phyloP scores from a whole-genome alignment of 2,888 invertebrate genomes.

The Agrotis exclamationis region DNA sequence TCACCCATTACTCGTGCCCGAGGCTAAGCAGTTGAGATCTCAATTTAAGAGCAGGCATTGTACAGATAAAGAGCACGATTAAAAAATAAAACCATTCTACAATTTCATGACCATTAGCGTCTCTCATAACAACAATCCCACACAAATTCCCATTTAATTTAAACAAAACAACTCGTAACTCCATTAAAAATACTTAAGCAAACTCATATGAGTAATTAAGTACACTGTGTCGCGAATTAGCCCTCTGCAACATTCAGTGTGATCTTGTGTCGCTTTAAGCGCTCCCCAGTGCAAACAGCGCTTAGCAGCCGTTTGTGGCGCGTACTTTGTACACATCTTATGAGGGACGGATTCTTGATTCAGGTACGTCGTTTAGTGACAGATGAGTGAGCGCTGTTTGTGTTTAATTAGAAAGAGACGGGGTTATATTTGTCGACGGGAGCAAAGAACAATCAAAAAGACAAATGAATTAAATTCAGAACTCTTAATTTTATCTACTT shows the following conservation, averaged over 20 bases:
- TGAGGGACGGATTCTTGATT: conserved; percentile 45
- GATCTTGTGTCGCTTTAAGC: conserved; percentile 68
- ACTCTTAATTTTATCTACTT: too few relatives aligned
- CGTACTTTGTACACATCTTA: conserved; percentile 64
- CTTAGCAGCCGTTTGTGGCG: conserved; percentile 61
- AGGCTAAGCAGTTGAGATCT: too few relatives aligned
- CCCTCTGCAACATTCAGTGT: conserved; percentile 70
- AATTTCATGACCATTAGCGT: conserved; percentile 7
- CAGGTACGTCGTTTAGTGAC: conserved; percentile 43
- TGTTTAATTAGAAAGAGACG: conserved; percentile 31
- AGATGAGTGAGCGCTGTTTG: conserved; percentile 39
- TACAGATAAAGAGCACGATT: background rate
- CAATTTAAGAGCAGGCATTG: too few relatives aligned
- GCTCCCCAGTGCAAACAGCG: conserved; percentile 71
- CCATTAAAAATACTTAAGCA: conserved; percentile 64
- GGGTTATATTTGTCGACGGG: background rate
- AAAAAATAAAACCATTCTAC: background rate
- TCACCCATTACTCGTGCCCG: too few relatives aligned
- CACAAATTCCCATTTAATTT: conserved; percentile 31
- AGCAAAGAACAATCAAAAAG: too few relatives aligned
- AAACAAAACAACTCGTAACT: conserved; percentile 48
- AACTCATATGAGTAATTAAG: conserved; percentile 68
- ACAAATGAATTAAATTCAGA: too few relatives aligned
- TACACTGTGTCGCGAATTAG: conserved; percentile 69
- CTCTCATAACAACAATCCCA: conserved; percentile 11